Evolutionary conservation across 2,797 vertebrate genomes (phyloP), one percentile per base, ranked within the genome.

Genomic region (Mallotus villosus): DNA sequence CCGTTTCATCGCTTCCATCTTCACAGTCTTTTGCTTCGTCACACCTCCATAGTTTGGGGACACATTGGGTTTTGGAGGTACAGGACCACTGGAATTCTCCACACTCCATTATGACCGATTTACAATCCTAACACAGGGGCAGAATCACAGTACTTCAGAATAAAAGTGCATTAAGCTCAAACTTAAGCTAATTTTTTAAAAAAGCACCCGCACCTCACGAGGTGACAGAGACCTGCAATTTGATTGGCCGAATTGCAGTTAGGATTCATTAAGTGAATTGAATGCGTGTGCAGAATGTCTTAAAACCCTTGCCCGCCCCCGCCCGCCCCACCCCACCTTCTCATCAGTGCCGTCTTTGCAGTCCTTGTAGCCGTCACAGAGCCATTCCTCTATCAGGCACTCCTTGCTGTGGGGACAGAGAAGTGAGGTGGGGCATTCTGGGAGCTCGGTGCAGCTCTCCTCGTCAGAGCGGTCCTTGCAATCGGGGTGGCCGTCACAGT

Each of bases 381-480:
- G 63, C 97, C 96, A 97, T n/a, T 94, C 93, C 17, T 89, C 85
- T 0, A 94, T 77, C 57, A 98, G 82, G 37, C 97, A 99, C 88
- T 97, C 93, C 5, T 93, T 85, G 2, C 93, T 95, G 41, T 57
- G 78, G 0, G 73, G 84, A 77, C 97, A 99, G 0, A 9, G 88
- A 53, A 81, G 83, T 74, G 95, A 93, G 0, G 91, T 92, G 0
- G 32, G 11, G 81, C 97, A 98, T 3, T 62, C 58, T 0, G 86
- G 84, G 0, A 80, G 77, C 41, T 76, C 83, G 19, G 86, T 63
- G 0, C 97, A 98, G 80, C 80, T 71, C 4, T 92, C 89, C 81
- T 99, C 97, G 27, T 98, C 96, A 0, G 96, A 97, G 63, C 75
- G 91, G 0, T 98, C 97, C 78, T 8, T 59, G 85, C 97, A 98